Percentiles rank a stretch among this genome's conserved stretches.
These are phyloP conservation scores for Xiphydria camelus DNA, from an alignment of 2,888 invertebrate genomes.

Conservation along the genomic window DNA sequence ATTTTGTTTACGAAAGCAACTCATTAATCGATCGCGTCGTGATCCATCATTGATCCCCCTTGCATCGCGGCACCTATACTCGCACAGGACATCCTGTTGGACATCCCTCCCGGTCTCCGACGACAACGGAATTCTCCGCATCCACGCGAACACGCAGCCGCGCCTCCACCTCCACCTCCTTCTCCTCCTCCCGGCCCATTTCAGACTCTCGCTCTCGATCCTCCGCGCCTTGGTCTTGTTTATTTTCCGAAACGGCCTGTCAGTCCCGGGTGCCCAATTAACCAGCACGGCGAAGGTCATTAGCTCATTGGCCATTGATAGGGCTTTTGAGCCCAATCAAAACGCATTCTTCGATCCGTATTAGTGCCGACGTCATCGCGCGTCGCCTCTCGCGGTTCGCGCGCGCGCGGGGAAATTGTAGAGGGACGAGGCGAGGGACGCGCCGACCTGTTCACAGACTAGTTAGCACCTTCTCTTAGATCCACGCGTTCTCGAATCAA, in stretches of 20 bases:
- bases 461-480: slow-evolving; percentile 51
- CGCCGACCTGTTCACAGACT: slow-evolving; percentile 38
- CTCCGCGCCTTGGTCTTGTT: slow-evolving; percentile 11
- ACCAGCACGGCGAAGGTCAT: slow-evolving; percentile 33
- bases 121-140: no score
- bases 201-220: not conserved
- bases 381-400: not conserved
- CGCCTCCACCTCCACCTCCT: no score
- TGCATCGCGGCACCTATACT: no score
- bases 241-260: slow-evolving; percentile 6
- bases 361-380: slow-evolving; percentile 42
- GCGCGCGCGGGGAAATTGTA: not conserved
- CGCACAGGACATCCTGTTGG: no score
- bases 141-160: no score
- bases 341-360: slow-evolving; percentile 38
- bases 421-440: slow-evolving; percentile 15
- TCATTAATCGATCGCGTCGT: no score
- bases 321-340: slow-evolving; percentile 38
- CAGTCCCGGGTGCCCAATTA: slow-evolving; percentile 33
- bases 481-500: slow-evolving; percentile 45
- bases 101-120: no score
- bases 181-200: no score
- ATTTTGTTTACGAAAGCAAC: no score
- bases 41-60: no score
- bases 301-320: slow-evolving; percentile 36